Evolutionary conservation across 2,888 invertebrate genomes (phyloP).

Genomic region (Vesta saturnalis): DNA sequence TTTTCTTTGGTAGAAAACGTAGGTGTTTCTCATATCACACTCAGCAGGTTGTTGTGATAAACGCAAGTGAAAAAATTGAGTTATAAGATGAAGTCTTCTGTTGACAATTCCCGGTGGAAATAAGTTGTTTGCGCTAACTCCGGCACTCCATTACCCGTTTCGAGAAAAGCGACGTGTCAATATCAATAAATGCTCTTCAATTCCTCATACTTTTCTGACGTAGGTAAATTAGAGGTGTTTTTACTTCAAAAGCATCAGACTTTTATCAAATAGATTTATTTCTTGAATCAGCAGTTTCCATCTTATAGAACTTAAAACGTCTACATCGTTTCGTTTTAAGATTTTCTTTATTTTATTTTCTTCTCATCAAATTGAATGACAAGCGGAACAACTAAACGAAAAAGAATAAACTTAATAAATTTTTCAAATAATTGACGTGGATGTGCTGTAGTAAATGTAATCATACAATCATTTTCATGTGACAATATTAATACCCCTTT

Average conservation of each 20-base stretch:
- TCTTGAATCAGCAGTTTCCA: slow-evolving; percentile 30
- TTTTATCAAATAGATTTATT: slow-evolving; percentile 34
- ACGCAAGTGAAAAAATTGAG: slow-evolving; percentile 59
- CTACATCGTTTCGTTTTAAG: slow-evolving; percentile 24
- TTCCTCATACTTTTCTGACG: slow-evolving; percentile 43
- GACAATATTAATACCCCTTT: too few species aligned
- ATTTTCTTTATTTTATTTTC: slow-evolving; percentile 23
- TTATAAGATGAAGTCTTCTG: slow-evolving; percentile 62
- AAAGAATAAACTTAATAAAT: slow-evolving; percentile 16
- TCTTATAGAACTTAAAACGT: slow-evolving; percentile 32
- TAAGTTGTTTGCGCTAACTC: slow-evolving; percentile 62
- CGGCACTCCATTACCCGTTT: slow-evolving; percentile 56
- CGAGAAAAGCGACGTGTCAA: slow-evolving; percentile 57
- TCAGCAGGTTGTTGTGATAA: slow-evolving; percentile 56
- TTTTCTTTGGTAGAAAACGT: slow-evolving; percentile 18
- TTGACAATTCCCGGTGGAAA: slow-evolving; percentile 62
- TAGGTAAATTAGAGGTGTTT: slow-evolving; percentile 40
- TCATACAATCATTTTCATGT: background rate
- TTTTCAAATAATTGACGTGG: slow-evolving; percentile 14
- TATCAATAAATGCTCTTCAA: slow-evolving; percentile 55
- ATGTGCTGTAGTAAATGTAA: slow-evolving; percentile 3
- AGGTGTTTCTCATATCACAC: slow-evolving; percentile 39
- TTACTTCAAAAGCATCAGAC: slow-evolving; percentile 29
- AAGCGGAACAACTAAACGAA: slow-evolving; percentile 19
- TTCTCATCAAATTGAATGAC: slow-evolving; percentile 9